phyloP scores from a whole-genome alignment of 2,888 invertebrate species.

The Rhaphigaster nebulosa region DNA sequence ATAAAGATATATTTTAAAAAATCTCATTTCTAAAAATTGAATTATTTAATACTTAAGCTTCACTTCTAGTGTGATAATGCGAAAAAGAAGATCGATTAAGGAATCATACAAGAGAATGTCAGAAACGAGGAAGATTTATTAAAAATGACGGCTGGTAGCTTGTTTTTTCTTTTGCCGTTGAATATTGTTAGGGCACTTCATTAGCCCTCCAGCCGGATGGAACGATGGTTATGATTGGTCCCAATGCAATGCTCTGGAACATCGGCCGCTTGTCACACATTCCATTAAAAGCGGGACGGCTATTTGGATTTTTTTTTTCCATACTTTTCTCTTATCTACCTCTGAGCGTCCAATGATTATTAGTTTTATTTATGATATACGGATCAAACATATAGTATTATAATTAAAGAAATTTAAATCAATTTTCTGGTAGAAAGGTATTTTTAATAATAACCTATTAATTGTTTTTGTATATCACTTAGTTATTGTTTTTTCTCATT shows the following conservation, averaged over 20 bases:
- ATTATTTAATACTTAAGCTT: too few relatives aligned
- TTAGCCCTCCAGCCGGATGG: background rate
- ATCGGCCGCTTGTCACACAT: background rate
- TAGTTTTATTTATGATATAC: background rate
- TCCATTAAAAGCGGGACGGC: background rate
- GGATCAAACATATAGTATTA: background rate
- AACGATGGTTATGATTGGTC: background rate
- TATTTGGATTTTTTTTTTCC: background rate
- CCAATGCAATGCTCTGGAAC: background rate
- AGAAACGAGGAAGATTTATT: too few relatives aligned
- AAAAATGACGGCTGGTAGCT: background rate
- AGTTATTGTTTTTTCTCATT: too few relatives aligned
- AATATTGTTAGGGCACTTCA: background rate
- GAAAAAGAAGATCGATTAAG: too few relatives aligned
- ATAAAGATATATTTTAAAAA: too few relatives aligned
- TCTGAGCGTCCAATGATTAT: background rate
- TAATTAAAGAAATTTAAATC: too few relatives aligned
- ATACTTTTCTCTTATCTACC: background rate
- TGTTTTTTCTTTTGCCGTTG: background rate
- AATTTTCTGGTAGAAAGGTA: too few relatives aligned
- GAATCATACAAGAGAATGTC: too few relatives aligned
- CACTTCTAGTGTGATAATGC: too few relatives aligned
- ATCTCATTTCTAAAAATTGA: too few relatives aligned
- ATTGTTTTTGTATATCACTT: too few relatives aligned
- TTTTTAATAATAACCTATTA: too few relatives aligned